These are phyloP conservation scores for Serrognathus titanus DNA, from an alignment of 2,888 invertebrate genomes.

Conservation along the genomic window DNA sequence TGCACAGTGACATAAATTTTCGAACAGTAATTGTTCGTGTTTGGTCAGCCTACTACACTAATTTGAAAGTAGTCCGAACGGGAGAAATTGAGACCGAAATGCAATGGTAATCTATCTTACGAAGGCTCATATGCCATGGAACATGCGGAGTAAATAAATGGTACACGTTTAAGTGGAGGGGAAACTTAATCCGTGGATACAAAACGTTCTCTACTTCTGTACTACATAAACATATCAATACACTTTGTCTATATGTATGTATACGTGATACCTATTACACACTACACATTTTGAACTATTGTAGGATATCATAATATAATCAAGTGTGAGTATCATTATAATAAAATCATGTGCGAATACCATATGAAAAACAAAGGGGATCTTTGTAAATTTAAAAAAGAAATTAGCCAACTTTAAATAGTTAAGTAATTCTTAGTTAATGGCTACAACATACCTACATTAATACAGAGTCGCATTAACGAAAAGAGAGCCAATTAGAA, in stretches of 20 bases:
- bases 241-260: too few species aligned
- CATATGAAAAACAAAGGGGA: too few species aligned
- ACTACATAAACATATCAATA: too few species aligned
- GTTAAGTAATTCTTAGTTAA: too few species aligned
- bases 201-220: background rate
- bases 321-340: too few species aligned
- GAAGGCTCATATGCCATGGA: slow-evolving; percentile 9
- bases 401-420: too few species aligned
- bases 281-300: too few species aligned
- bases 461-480: slow-evolving; percentile 17
- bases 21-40: slow-evolving; percentile 15
- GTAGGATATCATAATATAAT: too few species aligned
- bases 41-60: slow-evolving; percentile 14
- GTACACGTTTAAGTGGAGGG: background rate
- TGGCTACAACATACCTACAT: background rate
- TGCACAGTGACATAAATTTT: slow-evolving; percentile 7
- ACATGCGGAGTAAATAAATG: slow-evolving; percentile 13
- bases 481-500: slow-evolving; percentile 51
- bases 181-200: background rate
- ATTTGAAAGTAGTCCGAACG: slow-evolving; percentile 15
- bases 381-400: too few species aligned
- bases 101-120: slow-evolving; percentile 15
- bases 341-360: too few species aligned
- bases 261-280: too few species aligned
- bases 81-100: slow-evolving; percentile 15